Conservation (phyloP, 2,113 vertebrate genomes). For the Poeciliopsis retropinna region DNA sequence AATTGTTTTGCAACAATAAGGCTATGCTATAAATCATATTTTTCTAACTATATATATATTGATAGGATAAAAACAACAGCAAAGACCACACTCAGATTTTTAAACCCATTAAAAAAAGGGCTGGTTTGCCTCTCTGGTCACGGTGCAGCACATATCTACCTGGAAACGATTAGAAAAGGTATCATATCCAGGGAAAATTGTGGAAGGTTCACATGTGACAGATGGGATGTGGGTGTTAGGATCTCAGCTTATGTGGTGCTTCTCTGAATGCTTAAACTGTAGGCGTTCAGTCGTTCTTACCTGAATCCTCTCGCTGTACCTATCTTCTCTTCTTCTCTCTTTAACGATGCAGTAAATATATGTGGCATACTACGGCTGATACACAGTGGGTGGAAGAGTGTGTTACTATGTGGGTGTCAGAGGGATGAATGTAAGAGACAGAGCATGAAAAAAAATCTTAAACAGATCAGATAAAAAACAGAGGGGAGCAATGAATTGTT, state of each 20-base stretch:
- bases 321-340: constrained; percentile 18
- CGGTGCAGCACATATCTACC: constrained; percentile 27
- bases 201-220: constrained; percentile 57
- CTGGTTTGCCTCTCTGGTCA: constrained; percentile 11
- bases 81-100: neutral
- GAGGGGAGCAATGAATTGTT: neutral
- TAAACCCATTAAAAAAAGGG: neutral
- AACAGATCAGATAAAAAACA: constrained; percentile 12
- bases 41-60: neutral
- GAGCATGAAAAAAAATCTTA: constrained; percentile 1
- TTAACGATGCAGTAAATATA: constrained; percentile 33
- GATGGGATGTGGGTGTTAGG: constrained; percentile 68
- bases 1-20: neutral
- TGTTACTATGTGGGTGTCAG: constrained; percentile 43
- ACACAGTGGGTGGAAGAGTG: constrained; percentile 23
- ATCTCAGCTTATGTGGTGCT: constrained; percentile 40
- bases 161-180: constrained; percentile 34
- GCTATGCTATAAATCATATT: neutral
- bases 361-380: constrained; percentile 31
- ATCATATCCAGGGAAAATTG: constrained; percentile 53
- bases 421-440: constrained; percentile 24
- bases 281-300: constrained; percentile 56
- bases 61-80: constrained; percentile 10
- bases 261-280: constrained; percentile 55
- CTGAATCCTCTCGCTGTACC: constrained; percentile 35